phyloP scores from a whole-genome alignment of 2,113 vertebrate species.

The Erythrolamprus reginae region DNA sequence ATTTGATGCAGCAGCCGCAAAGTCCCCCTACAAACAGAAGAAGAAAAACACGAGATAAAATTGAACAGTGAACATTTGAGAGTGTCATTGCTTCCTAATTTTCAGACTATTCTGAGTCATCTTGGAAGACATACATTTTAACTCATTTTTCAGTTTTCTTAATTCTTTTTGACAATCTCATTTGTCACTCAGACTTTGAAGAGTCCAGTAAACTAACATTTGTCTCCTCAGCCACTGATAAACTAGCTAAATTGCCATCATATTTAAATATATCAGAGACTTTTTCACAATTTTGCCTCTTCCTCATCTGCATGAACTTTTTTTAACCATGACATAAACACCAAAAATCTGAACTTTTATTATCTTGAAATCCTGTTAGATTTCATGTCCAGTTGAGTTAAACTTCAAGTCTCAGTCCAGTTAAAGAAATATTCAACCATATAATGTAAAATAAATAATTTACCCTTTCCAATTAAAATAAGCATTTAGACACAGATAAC shows the following conservation, averaged over 20 bases:
- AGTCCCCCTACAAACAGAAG: slow-evolving; percentile 76
- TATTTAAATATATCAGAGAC: not conserved
- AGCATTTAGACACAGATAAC: not conserved
- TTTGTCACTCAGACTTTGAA: not conserved
- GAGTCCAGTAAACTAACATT: not conserved
- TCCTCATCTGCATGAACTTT: not conserved
- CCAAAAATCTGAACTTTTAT: not conserved
- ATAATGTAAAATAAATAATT: not conserved
- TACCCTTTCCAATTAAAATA: not conserved
- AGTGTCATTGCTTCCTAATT: not conserved
- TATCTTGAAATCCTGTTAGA: not conserved
- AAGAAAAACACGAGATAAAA: not conserved
- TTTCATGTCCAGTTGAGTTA: not conserved
- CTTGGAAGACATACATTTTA: not conserved
- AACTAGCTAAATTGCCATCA: not conserved
- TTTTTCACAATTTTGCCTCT: not conserved
- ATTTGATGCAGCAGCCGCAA: slow-evolving; percentile 80
- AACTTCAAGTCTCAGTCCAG: not conserved
- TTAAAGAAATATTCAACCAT: not conserved
- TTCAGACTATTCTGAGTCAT: not conserved
- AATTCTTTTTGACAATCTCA: not conserved
- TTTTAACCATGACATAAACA: not conserved
- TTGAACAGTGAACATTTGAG: not conserved
- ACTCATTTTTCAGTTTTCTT: not conserved
- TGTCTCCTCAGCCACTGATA: not conserved